A percentile compares a stretch with the other conserved stretches of the same genome.
These are phyloP conservation scores for Spisula subtruncata DNA, from an alignment of 2,888 invertebrate species.

Conservation along the genomic window DNA sequence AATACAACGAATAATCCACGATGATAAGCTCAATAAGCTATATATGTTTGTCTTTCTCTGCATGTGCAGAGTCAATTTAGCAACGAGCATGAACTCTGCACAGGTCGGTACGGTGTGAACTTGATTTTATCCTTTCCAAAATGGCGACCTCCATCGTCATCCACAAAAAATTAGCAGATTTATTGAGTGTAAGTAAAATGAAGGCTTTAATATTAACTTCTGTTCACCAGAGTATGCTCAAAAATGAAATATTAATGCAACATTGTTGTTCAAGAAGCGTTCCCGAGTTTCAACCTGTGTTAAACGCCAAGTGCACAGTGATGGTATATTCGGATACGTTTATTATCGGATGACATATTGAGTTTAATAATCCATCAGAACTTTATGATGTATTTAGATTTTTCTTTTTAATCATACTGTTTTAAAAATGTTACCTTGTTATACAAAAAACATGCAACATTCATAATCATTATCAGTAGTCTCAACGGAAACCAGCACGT, in stretches of 20 bases:
- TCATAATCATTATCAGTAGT: no score
- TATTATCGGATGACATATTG: neutral
- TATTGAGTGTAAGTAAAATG: slow-evolving; percentile 27
- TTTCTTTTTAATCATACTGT: no score
- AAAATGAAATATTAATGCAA: neutral
- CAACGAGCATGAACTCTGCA: no score
- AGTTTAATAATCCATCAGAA: no score
- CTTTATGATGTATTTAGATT: no score
- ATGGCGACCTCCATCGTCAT: slow-evolving; percentile 16
- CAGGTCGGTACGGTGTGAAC: neutral
- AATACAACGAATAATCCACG: no score
- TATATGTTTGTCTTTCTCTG: no score
- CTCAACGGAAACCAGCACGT: no score
- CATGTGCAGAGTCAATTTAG: no score
- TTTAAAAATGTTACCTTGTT: no score
- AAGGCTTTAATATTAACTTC: neutral
- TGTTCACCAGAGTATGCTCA: neutral
- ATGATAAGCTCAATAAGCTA: no score
- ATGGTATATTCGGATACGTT: neutral
- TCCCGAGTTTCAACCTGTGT: neutral
- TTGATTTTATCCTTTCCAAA: neutral
- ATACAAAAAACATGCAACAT: no score
- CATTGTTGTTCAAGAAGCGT: neutral
- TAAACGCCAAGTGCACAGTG: neutral
- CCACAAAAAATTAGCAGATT: slow-evolving; percentile 30